These are phyloP conservation scores for Thalassarche chlororhynchos DNA, from an alignment of 2,113 vertebrate genomes.

Conservation along the genomic window DNA sequence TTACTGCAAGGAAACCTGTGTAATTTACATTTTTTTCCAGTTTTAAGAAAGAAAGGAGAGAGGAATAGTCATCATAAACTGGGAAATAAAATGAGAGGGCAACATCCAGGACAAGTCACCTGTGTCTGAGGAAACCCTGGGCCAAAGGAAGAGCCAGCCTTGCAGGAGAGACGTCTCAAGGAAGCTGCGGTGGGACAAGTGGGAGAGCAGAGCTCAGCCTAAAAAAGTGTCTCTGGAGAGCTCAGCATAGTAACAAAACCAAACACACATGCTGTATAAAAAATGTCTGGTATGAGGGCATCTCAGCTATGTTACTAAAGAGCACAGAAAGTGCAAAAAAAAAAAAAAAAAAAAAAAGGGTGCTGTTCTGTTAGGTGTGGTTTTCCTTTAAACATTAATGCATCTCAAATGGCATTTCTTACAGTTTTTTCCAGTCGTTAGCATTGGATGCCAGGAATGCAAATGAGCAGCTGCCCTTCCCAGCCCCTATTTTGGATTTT, in stretches of 20 bases:
- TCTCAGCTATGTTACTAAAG: not conserved
- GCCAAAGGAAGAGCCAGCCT: not conserved
- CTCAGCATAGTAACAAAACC: not conserved
- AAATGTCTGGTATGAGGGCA: not conserved
- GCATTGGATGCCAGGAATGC: slow-evolving; percentile 22
- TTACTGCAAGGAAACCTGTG: not conserved
- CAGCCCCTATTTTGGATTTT: slow-evolving; percentile 15
- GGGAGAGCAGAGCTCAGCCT: not conserved
- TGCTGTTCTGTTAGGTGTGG: not conserved
- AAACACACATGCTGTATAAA: not conserved
- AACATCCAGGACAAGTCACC: not conserved
- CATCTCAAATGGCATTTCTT: slow-evolving; percentile 2
- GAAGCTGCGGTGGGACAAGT: not conserved
- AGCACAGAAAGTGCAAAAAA: not conserved
- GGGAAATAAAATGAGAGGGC: not conserved
- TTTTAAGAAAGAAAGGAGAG: not conserved
- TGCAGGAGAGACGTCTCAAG: not conserved
- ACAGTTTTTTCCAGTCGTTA: not conserved
- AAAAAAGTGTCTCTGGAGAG: not conserved
- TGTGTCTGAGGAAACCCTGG: not conserved
- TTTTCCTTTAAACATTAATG: slow-evolving; percentile 33
- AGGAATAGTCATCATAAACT: not conserved
- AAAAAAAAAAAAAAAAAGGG: no score
- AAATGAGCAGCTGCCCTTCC: slow-evolving; percentile 46
- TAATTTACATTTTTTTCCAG: not conserved